A percentile compares a stretch with the other conserved stretches of the same genome.
phyloP scores from a whole-genome alignment of 2,113 vertebrate species.

The Morone chrysops region DNA sequence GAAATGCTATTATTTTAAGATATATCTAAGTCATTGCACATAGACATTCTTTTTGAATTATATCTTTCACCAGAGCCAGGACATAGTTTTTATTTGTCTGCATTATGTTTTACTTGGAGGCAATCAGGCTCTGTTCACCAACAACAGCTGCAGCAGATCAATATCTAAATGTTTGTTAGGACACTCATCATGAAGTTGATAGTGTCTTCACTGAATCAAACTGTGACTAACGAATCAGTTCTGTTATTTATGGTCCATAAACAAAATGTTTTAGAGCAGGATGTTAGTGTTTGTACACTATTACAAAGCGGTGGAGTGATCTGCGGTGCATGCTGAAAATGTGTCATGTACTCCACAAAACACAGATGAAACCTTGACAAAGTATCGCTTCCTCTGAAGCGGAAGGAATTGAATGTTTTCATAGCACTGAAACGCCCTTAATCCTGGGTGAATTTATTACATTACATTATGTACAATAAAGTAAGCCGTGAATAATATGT shows the following conservation, averaged over 20 bases:
- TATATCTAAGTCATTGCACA: neutral
- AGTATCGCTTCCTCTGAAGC: conserved; percentile 29
- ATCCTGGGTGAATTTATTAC: neutral
- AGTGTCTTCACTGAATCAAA: conserved; percentile 18
- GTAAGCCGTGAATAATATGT: too few species aligned
- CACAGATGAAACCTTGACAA: neutral
- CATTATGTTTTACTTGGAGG: neutral
- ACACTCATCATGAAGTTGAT: conserved; percentile 34
- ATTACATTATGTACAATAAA: too few species aligned
- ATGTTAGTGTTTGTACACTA: conserved; percentile 41
- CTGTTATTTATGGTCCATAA: conserved; percentile 23
- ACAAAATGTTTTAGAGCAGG: conserved; percentile 43
- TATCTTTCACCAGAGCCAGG: neutral
- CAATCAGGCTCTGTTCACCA: neutral
- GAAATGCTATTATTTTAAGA: neutral
- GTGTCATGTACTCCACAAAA: neutral
- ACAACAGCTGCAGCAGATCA: conserved; percentile 46
- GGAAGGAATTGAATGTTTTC: neutral
- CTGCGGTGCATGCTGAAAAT: neutral
- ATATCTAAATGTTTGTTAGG: conserved; percentile 36
- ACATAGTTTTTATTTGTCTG: neutral
- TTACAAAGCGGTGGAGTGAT: neutral
- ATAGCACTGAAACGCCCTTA: neutral
- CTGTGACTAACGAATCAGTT: conserved; percentile 8
- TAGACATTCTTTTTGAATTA: neutral